Evolutionary conservation across 2,113 vertebrate genomes (phyloP), one percentile per base, ranked within the genome.

Genomic region (Anarhynchus alexandrinus): DNA sequence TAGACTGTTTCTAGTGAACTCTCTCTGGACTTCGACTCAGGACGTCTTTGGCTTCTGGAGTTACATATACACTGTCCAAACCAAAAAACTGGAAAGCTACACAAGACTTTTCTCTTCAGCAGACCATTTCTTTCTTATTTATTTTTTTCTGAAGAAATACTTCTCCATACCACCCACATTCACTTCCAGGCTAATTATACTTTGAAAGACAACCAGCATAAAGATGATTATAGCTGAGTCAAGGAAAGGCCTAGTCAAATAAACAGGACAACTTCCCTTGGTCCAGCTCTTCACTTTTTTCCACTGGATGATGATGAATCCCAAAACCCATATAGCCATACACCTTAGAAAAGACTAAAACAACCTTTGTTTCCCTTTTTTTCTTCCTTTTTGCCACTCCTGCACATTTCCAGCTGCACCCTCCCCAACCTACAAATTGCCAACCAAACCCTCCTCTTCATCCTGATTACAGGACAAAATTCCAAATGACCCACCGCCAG

Each of bases 371-470:
- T 97, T 97, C 92, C 30, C 3, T 55, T 69, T 72, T 64, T 72
- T 70, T 5, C 14, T 58, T 80, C 43, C 36, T 67, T 96, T 71
- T 80, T 87, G 71, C 51, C 80, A 72, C 34, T n/a, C 61, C 21
- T 82, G 8, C 25, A 61, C 18, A n/a, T 52, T 82, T 85, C 34
- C 90, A 94, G 83, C 81, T 97, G 29, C 45, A 82, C 29, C 27
- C 19, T 95, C 88, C 96, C 83, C 94, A 97, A 36, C n/a, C 88
- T 96, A 92, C 36, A 96, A 94, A 96, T 81, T 98, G 96, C 97
- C 96, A 82, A 97, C 87, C 90, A 84, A 42, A 97, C 51, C 70
- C 98, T 98, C 96, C 98, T 97, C 93, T 97, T 97, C 96, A 95
- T 92, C 77, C 86, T 94, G 93, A 94, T 97, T 97, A 96, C 88